Evolutionary conservation across 2,797 vertebrate species (phyloP).

Genomic region (Leptatherina wallacei): DNA sequence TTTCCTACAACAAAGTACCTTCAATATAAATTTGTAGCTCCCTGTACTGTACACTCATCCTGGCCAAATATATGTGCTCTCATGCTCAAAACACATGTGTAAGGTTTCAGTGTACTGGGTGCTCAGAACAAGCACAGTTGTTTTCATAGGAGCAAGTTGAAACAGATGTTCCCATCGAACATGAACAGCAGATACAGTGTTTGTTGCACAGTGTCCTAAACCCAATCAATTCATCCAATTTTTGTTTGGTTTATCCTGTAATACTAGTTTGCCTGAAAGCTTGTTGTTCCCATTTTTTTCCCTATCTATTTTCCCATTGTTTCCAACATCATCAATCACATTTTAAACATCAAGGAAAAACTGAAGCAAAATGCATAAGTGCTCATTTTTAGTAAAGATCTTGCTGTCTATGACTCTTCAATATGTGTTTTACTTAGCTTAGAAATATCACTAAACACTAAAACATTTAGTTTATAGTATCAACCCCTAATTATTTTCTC

Average conservation of each 20-base stretch:
- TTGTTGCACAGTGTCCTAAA: constrained; percentile 5
- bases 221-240: constrained; percentile 5
- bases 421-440: neutral
- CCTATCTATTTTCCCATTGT: neutral
- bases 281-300: neutral
- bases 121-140: constrained; percentile 56
- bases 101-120: constrained; percentile 55
- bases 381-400: neutral
- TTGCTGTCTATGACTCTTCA: neutral
- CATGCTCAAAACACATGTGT: constrained; percentile 48
- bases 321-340: neutral
- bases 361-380: neutral
- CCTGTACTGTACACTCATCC: constrained; percentile 25
- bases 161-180: constrained; percentile 75
- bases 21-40: constrained; percentile 33
- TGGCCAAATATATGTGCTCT: constrained; percentile 29
- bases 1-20: constrained; percentile 8
- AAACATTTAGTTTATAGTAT: neutral
- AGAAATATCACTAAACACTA: neutral
- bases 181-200: constrained; percentile 47
- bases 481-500: neutral
- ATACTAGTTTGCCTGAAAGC: neutral
- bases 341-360: neutral
- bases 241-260: constrained; percentile 5
- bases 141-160: constrained; percentile 69